Evolutionary conservation across 2,888 invertebrate species (phyloP).

Genomic region (Luffia ferchaultella): DNA sequence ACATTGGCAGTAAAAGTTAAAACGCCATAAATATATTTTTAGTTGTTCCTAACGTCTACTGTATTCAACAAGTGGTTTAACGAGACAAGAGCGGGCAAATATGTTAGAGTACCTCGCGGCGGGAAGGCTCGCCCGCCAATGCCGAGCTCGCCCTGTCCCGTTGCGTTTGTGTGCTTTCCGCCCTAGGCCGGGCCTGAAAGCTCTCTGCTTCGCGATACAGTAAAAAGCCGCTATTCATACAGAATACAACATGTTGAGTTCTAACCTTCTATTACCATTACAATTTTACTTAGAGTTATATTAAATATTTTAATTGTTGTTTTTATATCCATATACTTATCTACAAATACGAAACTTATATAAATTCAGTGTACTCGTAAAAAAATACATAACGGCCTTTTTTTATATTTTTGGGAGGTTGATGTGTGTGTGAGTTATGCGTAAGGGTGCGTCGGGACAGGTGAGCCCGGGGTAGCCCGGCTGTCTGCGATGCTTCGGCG

Average conservation of each 20-base stretch:
- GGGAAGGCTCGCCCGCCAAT: slow-evolving; percentile 60
- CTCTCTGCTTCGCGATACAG: slow-evolving; percentile 9
- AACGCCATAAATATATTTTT: slow-evolving; percentile 22
- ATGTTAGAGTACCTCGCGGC: slow-evolving; percentile 47
- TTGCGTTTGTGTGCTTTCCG: slow-evolving; percentile 13
- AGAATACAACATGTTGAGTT: no score
- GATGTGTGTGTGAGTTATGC: neutral
- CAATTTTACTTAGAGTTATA: no score
- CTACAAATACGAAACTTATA: no score
- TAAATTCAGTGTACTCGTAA: no score
- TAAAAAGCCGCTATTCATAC: slow-evolving; percentile 11
- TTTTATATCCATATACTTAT: no score
- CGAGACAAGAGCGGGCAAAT: no score
- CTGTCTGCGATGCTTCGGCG: neutral
- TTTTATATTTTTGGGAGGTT: neutral
- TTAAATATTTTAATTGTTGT: no score
- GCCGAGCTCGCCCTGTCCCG: slow-evolving; percentile 29
- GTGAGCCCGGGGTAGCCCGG: neutral
- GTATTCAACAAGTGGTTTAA: slow-evolving; percentile 59
- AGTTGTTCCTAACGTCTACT: slow-evolving; percentile 25
- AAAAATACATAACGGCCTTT: no score
- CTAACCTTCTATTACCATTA: no score
- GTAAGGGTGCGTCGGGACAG: neutral
- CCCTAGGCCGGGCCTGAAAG: slow-evolving; percentile 23
- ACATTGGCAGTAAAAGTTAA: slow-evolving; percentile 30